Evolutionary conservation across 2,113 vertebrate species (phyloP).

Genomic region (Stercorarius parasiticus): DNA sequence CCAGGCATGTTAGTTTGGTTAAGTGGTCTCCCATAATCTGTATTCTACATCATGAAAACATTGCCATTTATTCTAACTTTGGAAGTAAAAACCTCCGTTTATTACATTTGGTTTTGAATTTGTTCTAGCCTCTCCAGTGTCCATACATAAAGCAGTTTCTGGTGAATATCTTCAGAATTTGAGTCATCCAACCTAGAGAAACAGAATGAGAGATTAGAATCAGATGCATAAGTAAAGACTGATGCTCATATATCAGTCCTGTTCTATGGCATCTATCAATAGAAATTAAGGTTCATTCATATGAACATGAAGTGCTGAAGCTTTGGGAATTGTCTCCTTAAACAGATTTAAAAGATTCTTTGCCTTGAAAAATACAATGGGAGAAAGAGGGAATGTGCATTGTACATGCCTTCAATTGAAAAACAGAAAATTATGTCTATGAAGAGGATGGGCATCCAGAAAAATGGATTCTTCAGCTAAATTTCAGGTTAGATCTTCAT

Average conservation of each 20-base stretch:
- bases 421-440: background rate
- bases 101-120: conserved; percentile 58
- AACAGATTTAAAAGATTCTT: background rate
- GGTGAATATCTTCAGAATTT: conserved; percentile 46
- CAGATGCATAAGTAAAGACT: background rate
- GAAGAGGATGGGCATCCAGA: background rate
- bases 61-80: background rate
- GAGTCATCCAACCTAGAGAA: conserved; percentile 68
- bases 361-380: background rate
- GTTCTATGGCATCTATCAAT: background rate
- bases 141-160: conserved; percentile 53
- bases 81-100: background rate
- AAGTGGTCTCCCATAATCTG: background rate
- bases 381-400: background rate
- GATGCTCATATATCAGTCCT: background rate
- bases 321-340: background rate
- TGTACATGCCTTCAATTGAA: background rate
- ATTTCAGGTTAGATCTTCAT: background rate
- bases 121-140: conserved; percentile 61
- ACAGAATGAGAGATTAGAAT: background rate
- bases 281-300: background rate
- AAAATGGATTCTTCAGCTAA: background rate
- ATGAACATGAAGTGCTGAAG: background rate
- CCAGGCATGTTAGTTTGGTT: background rate
- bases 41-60: background rate